phyloP scores from a whole-genome alignment of 2,113 vertebrate genomes.

The Macrotis lagotis region DNA sequence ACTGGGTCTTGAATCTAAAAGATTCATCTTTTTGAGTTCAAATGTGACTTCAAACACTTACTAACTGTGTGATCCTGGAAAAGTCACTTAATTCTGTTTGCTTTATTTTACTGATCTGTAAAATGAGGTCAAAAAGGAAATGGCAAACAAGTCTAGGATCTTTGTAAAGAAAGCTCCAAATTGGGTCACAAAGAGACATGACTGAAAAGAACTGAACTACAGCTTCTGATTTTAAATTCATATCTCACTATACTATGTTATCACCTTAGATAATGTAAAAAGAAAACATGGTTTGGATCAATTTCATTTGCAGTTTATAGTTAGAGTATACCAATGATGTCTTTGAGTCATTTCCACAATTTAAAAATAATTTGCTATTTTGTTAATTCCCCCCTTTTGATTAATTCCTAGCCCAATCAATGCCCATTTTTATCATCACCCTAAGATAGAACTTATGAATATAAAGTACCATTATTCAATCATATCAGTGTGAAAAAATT shows the following conservation, averaged over 20 bases:
- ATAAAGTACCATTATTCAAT: slow-evolving; percentile 61
- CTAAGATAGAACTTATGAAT: slow-evolving; percentile 61
- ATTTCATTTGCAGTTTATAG: slow-evolving; percentile 16
- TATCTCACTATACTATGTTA: background rate
- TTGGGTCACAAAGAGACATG: background rate
- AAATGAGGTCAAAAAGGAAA: background rate
- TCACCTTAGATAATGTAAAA: background rate
- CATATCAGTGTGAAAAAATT: slow-evolving; percentile 64
- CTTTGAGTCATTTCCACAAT: slow-evolving; percentile 35
- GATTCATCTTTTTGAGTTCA: background rate
- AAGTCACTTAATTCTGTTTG: background rate
- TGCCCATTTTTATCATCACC: slow-evolving; percentile 49
- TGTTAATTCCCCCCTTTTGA: background rate
- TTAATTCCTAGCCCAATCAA: slow-evolving; percentile 27
- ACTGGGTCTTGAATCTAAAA: background rate
- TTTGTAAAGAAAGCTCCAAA: background rate
- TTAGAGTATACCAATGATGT: background rate
- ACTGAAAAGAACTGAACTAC: background rate
- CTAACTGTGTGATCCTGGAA: background rate
- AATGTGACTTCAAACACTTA: background rate
- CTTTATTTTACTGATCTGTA: background rate
- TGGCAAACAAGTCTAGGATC: background rate
- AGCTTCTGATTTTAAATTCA: background rate
- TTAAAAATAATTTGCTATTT: background rate
- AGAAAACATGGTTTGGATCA: background rate